These are phyloP conservation scores for Isichthys henryi DNA, from an alignment of 2,113 vertebrate species.

Conservation along the genomic window DNA sequence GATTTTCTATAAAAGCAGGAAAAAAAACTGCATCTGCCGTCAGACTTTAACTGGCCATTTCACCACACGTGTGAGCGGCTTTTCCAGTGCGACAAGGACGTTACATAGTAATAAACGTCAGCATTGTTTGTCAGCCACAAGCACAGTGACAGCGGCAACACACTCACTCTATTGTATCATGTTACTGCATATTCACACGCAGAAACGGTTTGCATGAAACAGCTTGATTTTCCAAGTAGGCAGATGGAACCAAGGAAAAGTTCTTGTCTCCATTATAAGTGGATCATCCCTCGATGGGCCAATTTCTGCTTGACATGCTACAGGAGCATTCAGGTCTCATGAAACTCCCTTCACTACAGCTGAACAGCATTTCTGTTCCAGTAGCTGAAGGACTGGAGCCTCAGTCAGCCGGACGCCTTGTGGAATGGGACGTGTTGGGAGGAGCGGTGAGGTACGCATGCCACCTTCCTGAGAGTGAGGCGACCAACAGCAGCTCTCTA, in stretches of 20 bases:
- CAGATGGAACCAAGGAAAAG: slow-evolving; percentile 25
- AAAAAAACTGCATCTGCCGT: not conserved
- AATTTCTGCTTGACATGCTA: slow-evolving; percentile 29
- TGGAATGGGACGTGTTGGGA: not conserved
- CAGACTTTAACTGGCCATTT: not conserved
- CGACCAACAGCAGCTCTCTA: not conserved
- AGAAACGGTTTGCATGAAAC: not conserved
- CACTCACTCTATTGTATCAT: not conserved
- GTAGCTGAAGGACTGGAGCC: not conserved
- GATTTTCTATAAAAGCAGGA: not conserved
- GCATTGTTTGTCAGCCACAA: not conserved
- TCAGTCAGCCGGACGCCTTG: not conserved
- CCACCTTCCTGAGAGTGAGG: not conserved
- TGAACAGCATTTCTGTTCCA: not conserved
- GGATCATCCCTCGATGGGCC: slow-evolving; percentile 31
- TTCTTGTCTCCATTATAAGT: slow-evolving; percentile 31
- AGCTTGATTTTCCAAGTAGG: slow-evolving; percentile 8
- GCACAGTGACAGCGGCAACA: not conserved
- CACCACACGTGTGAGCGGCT: not conserved
- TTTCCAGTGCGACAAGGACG: not conserved
- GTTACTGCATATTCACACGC: not conserved
- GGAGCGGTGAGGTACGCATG: not conserved
- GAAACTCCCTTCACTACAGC: slow-evolving; percentile 15
- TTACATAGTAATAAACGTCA: not conserved
- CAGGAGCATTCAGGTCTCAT: slow-evolving; percentile 29